phyloP scores from a whole-genome alignment of 30 jellyfish, hydroid and myxozoan genomes.

The Aurelia aurita complex sp. Pacific region DNA sequence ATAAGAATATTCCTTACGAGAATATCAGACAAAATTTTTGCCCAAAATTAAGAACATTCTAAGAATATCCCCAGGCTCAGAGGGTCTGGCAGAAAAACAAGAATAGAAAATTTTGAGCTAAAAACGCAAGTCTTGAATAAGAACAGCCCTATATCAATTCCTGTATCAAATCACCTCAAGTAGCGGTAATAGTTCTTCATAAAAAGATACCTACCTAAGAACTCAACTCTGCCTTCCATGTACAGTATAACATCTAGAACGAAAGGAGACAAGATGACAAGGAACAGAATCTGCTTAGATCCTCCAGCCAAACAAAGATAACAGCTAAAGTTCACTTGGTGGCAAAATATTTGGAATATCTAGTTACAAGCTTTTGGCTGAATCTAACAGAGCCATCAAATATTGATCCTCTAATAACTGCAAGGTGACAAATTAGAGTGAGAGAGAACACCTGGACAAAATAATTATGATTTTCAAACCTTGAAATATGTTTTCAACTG shows the following conservation, averaged over 20 bases:
- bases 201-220: slow-evolving; percentile 25
- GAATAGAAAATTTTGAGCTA: too few species aligned
- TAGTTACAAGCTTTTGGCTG: not conserved
- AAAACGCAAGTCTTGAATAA: too few species aligned
- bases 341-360: not conserved
- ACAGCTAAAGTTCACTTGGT: not conserved
- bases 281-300: not conserved
- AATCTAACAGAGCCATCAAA: not conserved
- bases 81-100: too few species aligned
- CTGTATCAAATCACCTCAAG: too few species aligned
- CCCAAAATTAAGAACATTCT: too few species aligned
- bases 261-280: not conserved
- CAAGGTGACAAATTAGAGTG: too few species aligned
- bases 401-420: not conserved
- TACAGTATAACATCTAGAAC: slow-evolving; percentile 27
- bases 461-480: not conserved
- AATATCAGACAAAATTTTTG: too few species aligned
- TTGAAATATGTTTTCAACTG: slow-evolving; percentile 8
- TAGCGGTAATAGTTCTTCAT: too few species aligned
- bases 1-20: too few species aligned
- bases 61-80: too few species aligned
- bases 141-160: too few species aligned
- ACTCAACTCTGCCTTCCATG: slow-evolving; percentile 53
- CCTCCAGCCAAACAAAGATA: not conserved
- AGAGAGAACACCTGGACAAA: too few species aligned